Evolutionary conservation across 2,113 vertebrate species (phyloP), one percentile per base, ranked within the genome.

Genomic region (Corythoichthys haematopterus): DNA sequence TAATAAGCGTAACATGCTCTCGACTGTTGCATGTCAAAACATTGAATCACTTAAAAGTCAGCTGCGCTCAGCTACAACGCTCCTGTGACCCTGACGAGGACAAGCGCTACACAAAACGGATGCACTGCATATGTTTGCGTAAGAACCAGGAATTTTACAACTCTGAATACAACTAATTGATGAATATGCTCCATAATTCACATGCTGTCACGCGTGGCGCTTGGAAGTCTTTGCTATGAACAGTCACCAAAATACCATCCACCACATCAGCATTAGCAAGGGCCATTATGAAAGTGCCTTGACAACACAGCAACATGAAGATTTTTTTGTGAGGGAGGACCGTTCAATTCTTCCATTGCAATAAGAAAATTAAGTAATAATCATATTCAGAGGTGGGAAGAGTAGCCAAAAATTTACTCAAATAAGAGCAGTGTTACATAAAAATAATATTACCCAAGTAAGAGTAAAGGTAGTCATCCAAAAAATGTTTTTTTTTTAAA

Each of bases 71-170:
- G n/a, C 51, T 53, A 8, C 51, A 9, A 9, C 51, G 20, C 52
- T 28, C 8, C 20, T n/a, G 8, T 55, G 52, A 55, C 52, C 52
- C 20, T 28, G 28, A 33, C 10, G 52, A 33, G 52, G 52, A 55
- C 53, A 13, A 35, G 53, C 53, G 1, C n/a, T 33, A 35, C 10
- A 4, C 4, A 35, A 35, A 56, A 50, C 47, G 47, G 13, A 50
- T 13, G 33, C 6, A 56, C 20, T 4, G 20, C 20, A 11, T 14
- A 57, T 15, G 55, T 56, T 38, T 11, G 37, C 15, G 9, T 10
- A 43, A 3, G 56, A 72, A 72, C 65, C 87, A 75, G 88, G 88
- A 85, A 87, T 87, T 89, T 71, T 85, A 88, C 88, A 90, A 90
- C 88, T 62, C 69, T 46, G 68, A 74, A 48, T 10, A 59, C 37